Base-by-base conservation (phyloP, 2,797 vertebrate species). In the Alfaro cultratus region DNA sequence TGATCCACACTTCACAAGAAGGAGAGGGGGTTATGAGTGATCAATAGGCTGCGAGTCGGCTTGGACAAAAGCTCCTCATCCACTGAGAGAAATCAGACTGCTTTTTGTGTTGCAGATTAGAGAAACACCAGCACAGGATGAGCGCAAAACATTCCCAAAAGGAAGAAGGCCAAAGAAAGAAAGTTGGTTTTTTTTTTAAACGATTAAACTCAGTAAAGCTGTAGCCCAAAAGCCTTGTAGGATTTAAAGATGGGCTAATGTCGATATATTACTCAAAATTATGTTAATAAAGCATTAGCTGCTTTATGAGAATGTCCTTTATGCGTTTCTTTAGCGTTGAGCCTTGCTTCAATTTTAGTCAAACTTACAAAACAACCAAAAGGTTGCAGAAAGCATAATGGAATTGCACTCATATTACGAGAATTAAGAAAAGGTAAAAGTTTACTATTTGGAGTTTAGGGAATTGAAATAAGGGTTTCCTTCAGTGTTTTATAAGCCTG, bases 31-130 rank as follows among this genome's bases (percentile, higher is more conserved):
- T 84, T 88, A 86, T 36, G 73, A 75, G 79, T 89, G 89, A 94
- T 94, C 93, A 95, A 93, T 94, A 92, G 91, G 85, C 79, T 23
- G 76, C 67, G 85, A 87, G 86, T 80, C 80, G 46, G 85, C 77
- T 76, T 87, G 83, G 79, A 95, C 92, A 94, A 93, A 94, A 88
- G 89, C 85, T 79, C 78, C 87, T 87, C 78, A n/a, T 90, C 83
- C 87, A 83, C 77, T 34, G 80, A 15, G 74, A 88, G 85, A 88
- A 88, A 79, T 83, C 36, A 78, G 85, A 72, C 68, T 0, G 80
- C 84, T 88, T 88, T 89, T 91, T 93, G 94, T 93, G 82, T 80
- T 75, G 71, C 79, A 86, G 81, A 92, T 92, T 90, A 91, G 89
- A 91, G 83, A 68, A 10, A 72, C 85, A 64, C 74, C 75, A 60